Conservation (phyloP, 2,888 invertebrate genomes). For the Drosophila kanekoi region DNA sequence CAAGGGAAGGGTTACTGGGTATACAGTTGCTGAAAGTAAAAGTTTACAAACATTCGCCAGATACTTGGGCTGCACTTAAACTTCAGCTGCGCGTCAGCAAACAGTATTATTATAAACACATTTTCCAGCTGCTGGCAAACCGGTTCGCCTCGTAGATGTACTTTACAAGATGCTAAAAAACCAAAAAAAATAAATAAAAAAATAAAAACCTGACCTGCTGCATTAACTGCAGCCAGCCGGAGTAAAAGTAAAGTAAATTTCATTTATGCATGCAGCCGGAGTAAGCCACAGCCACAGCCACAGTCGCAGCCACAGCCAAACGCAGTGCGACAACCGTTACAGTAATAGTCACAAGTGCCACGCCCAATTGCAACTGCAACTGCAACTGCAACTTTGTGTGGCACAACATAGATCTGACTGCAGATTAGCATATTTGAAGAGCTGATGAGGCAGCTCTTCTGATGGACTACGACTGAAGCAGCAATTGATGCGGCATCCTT, state of each 20-base stretch:
- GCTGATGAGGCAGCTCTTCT: slow-evolving; percentile 27
- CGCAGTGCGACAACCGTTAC: slow-evolving; percentile 37
- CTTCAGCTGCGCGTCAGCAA: slow-evolving; percentile 40
- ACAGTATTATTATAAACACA: slow-evolving; percentile 65
- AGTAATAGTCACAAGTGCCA: slow-evolving; percentile 5
- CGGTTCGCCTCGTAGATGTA: slow-evolving; percentile 54
- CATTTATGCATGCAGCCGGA: slow-evolving; percentile 52
- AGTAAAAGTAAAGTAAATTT: slow-evolving; percentile 67
- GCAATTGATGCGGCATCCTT: slow-evolving; percentile 5
- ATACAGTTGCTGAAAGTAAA: slow-evolving; percentile 46
- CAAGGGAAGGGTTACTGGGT: neutral
- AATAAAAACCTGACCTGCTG: slow-evolving; percentile 43
- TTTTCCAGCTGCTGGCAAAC: slow-evolving; percentile 69
- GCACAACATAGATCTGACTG: slow-evolving; percentile 13
- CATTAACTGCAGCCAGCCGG: slow-evolving; percentile 33
- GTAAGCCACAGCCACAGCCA: slow-evolving; percentile 18
- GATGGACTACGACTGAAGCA: slow-evolving; percentile 5
- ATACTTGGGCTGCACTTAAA: slow-evolving; percentile 58
- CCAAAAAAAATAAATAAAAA: neutral
- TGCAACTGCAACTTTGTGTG: neutral
- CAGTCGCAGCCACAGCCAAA: slow-evolving; percentile 14
- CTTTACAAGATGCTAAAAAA: slow-evolving; percentile 10
- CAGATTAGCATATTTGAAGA: slow-evolving; percentile 61
- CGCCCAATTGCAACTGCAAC: neutral
- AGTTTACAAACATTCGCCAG: slow-evolving; percentile 22